These are phyloP conservation scores for Pygmarrhopalites habei DNA, from an alignment of 1,140 invertebrate genomes.

Conservation along the genomic window DNA sequence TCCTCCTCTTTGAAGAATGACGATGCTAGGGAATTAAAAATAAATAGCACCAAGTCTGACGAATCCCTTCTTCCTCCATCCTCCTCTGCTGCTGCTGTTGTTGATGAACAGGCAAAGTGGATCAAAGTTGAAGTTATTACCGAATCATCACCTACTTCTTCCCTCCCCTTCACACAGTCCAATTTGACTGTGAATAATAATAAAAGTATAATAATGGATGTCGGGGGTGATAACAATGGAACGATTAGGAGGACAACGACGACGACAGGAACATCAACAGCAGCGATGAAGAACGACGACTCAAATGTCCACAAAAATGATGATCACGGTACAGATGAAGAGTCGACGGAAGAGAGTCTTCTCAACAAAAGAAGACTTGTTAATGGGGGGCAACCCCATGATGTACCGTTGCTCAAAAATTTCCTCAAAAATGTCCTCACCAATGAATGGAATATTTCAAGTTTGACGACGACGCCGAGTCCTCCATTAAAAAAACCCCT, in stretches of 20 bases:
- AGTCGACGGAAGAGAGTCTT: no score
- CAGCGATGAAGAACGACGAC: no score
- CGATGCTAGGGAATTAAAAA: not conserved
- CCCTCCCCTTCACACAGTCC: not conserved
- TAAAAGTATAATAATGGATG: no score
- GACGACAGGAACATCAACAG: constrained; percentile 5
- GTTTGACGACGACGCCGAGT: not conserved
- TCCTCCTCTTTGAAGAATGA: no score
- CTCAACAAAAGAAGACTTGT: constrained; percentile 29
- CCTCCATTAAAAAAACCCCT: no score
- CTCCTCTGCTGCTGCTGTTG: no score
- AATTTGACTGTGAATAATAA: constrained; percentile 1
- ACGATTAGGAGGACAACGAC: constrained; percentile 8
- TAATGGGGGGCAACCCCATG: constrained; percentile 25
- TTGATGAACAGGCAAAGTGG: no score
- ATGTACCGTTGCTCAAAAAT: constrained; percentile 39
- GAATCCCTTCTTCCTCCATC: no score
- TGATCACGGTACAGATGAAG: no score
- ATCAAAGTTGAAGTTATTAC: constrained; percentile 40
- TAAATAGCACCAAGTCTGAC: not conserved
- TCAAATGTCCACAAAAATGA: no score
- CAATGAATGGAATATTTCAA: constrained; percentile 31
- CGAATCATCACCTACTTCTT: constrained; percentile 37
- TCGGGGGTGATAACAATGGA: not conserved
- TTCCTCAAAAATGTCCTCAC: constrained; percentile 38